Base-by-base conservation (phyloP, 2,797 vertebrate species). In the Carduelis carduelis region DNA sequence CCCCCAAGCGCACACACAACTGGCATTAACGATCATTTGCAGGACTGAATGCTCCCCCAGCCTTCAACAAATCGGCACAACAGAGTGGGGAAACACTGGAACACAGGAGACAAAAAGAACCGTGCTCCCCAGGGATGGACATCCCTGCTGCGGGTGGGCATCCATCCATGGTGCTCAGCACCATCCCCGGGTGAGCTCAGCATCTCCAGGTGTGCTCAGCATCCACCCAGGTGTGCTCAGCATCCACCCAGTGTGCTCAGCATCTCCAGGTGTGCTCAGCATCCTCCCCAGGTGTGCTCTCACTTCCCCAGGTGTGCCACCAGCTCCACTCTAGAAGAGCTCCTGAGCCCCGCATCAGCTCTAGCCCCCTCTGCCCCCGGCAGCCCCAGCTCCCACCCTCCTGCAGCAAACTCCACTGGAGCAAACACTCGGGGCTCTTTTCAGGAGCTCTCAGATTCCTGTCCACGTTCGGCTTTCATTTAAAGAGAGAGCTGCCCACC, bases 1-100 rank as follows among this genome's bases (percentile, higher is more conserved):
- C 96, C 94, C 95, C 95, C 89, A 92, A 95, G 95, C 93, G 90
- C 96, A 95, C 94, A 95, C 87, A 93, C 90, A 94, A 95, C 81
- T 55, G 79, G 93, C 89, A 66, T 94, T 95, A 96, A 71, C 3
- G 37, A 96, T 91, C 79, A 53, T 91, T 95, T 89, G 81, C 88
- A 61, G 71, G 66, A 81, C 92, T 72, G 82, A 93, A 55, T 1
- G 11, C 75, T 86, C 61, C 56, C 90, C 85, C 77, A 64, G 37
- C 75, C 72, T 78, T 30, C 75, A 11, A 32, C 77, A 72, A 68
- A 91, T 46, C 3, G 3, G 56, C 53, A 14, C n/a, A 5, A 63
- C 15, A 14, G 60, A 63, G 68, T 8, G 2, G 69, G 46, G 76
- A 56, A 43, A 34, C 26, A 4, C 34, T 18, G n/a, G 8, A 87